Percentiles rank a stretch among this genome's conserved stretches.
Conservation (phyloP, 2,113 vertebrate species). For the Pseudolaguvia tuberculata region DNA sequence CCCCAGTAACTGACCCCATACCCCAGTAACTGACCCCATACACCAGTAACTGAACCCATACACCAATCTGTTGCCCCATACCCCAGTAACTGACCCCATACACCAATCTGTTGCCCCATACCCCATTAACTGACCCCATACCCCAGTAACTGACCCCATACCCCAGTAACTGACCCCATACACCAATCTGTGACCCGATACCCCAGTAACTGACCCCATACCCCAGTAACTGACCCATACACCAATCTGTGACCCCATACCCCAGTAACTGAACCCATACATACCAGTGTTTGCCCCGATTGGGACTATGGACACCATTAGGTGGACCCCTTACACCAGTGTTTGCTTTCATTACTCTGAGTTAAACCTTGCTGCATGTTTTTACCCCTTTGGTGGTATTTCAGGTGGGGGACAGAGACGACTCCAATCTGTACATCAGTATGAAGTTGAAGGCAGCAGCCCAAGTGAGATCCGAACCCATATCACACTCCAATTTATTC, state of each 20-base stretch:
- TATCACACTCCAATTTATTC: neutral
- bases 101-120: neutral
- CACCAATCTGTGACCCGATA: too few species aligned
- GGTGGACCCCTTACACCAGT: neutral
- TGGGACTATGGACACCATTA: neutral
- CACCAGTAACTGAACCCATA: neutral
- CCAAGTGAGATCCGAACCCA: slow-evolving; percentile 68
- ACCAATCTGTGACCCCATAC: neutral
- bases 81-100: neutral
- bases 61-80: neutral
- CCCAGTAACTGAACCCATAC: too few species aligned
- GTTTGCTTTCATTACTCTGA: neutral
- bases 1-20: neutral
- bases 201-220: too few species aligned
- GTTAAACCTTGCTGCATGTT: neutral
- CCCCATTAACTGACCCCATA: neutral
- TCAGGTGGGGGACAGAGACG: slow-evolving; percentile 89
- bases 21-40: neutral
- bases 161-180: too few species aligned
- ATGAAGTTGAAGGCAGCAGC: slow-evolving; percentile 92
- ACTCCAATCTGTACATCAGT: slow-evolving; percentile 95
- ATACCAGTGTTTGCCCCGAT: neutral
- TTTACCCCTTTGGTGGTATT: neutral
- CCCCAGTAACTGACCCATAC: too few species aligned
- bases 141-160: too few species aligned